Percentiles rank a stretch among this genome's conserved stretches.
These are phyloP conservation scores for Halotydeus destructor DNA, from an alignment of 1,140 invertebrate genomes.

Conservation along the genomic window DNA sequence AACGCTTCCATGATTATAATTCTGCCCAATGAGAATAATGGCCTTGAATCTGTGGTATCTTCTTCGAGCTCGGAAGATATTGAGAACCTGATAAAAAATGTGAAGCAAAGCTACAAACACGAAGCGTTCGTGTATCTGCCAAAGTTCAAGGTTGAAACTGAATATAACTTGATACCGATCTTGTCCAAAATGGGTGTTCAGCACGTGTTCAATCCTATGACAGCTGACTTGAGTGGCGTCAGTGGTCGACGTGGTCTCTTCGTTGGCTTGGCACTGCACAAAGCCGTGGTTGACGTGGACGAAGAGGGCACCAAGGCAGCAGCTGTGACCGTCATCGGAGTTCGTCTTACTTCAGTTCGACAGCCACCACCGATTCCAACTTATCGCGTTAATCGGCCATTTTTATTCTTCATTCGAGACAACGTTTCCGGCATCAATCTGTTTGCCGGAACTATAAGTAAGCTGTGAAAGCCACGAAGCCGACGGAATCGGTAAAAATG, in stretches of 20 bases:
- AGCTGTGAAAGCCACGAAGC: no score
- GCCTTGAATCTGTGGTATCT: not conserved
- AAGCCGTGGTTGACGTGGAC: slow-evolving; percentile 26
- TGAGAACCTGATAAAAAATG: not conserved
- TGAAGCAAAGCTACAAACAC: slow-evolving; percentile 24
- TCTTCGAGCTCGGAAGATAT: not conserved
- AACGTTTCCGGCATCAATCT: slow-evolving; percentile 32
- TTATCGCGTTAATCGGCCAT: slow-evolving; percentile 38
- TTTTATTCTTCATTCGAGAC: slow-evolving; percentile 45
- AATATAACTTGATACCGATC: slow-evolving; percentile 34
- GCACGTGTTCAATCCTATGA: slow-evolving; percentile 36
- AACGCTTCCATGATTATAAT: slow-evolving; percentile 22
- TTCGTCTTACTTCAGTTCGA: not conserved
- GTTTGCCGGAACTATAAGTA: slow-evolving; percentile 33
- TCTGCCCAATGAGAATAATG: slow-evolving; percentile 18
- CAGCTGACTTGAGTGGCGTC: slow-evolving; percentile 36
- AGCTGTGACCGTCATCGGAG: slow-evolving; percentile 23
- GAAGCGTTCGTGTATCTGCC: slow-evolving; percentile 48
- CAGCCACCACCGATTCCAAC: not conserved
- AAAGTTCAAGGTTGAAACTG: slow-evolving; percentile 50
- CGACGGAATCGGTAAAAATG: no score
- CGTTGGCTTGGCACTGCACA: slow-evolving; percentile 22
- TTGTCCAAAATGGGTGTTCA: slow-evolving; percentile 40
- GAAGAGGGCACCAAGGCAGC: slow-evolving; percentile 28
- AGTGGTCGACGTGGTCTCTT: not conserved